phyloP scores from a whole-genome alignment of 2,888 invertebrate species.

The Trisateles emortualis region DNA sequence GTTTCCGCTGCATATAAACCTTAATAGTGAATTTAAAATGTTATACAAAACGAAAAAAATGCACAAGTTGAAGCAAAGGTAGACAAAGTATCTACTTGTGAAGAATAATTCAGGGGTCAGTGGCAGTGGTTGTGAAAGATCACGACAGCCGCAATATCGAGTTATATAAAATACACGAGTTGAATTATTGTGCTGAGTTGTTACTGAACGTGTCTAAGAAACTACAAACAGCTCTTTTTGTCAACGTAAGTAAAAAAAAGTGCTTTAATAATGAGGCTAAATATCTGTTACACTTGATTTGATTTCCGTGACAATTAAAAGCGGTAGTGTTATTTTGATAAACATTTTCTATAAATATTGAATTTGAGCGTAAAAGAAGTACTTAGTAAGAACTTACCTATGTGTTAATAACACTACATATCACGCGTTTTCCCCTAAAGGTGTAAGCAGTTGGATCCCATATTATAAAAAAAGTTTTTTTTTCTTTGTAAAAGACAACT shows the following conservation, averaged over 20 bases:
- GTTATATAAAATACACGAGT: slow-evolving; percentile 82
- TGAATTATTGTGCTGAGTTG: slow-evolving; percentile 61
- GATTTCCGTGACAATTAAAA: slow-evolving; percentile 23
- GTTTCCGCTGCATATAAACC: slow-evolving; percentile 19
- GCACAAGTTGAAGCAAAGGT: slow-evolving; percentile 18
- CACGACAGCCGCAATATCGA: slow-evolving; percentile 62
- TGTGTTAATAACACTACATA: too few species aligned
- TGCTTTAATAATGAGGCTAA: slow-evolving; percentile 31
- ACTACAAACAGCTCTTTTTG: slow-evolving; percentile 57
- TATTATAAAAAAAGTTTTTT: too few species aligned
- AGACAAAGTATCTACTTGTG: slow-evolving; percentile 20
- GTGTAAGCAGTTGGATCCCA: too few species aligned
- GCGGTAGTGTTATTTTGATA: slow-evolving; percentile 1
- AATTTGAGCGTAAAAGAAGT: too few species aligned
- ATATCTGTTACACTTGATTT: slow-evolving; percentile 36
- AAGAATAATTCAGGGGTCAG: slow-evolving; percentile 52
- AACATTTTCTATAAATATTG: background rate
- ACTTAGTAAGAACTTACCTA: too few species aligned
- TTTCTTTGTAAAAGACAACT: too few species aligned
- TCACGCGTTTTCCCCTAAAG: too few species aligned
- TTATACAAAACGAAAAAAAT: slow-evolving; percentile 40
- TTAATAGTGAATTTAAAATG: slow-evolving; percentile 20
- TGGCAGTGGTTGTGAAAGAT: slow-evolving; percentile 69
- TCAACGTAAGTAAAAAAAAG: slow-evolving; percentile 51
- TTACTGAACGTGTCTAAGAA: slow-evolving; percentile 55